Base-by-base conservation (phyloP, 2,797 vertebrate species). In the Catamblyrhynchus diadema region DNA sequence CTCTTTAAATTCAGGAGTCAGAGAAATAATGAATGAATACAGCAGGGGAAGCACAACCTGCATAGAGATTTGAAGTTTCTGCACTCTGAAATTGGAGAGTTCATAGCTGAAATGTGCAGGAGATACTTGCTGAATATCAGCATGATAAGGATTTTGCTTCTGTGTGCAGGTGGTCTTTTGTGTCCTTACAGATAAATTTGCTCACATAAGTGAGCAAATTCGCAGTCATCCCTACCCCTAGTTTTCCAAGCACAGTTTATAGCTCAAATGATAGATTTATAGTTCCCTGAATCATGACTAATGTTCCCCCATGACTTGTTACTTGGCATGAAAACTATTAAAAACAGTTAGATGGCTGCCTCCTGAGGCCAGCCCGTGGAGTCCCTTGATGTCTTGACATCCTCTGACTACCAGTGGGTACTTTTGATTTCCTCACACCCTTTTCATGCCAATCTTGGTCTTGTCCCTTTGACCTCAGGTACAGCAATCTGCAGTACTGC, bases 201-300 rank as follows among this genome's bases (percentile, higher is more conserved):
- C 50, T 81, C 21, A 33, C 23, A 13, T 47, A 50, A 71, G 27
- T 41, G 15, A 85, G 41, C 42, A 42, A 42, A 42, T 42, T 42
- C n/a, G 22, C 42, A 19, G 1, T 23, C 27, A 51, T 88, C 28
- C 16, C 12, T 85, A 78, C 37, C 41, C 33, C 12, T 57, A 14
- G 35, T 82, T 94, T 92, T 80, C 44, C 13, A 71, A 77, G 54
- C 35, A n/a, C 37, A 70, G 22, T 73, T 80, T 87, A 10, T 70
- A 70, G 56, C 30, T 93, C 25, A 65, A 57, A 37, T 69, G 61
- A 47, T 66, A 81, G 66, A 48, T 88, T 90, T 83, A 71, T 61
- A 72, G 30, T 89, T 94, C 51, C 44, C 71, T 81, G 90, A 56
- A 37, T 90, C 64, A 57, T 94, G 88, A 85, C 71, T 94, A 61